Evolutionary conservation across 2,888 invertebrate species (phyloP), one percentile per base, ranked within the genome.

Genomic region (Sisyra nigra): DNA sequence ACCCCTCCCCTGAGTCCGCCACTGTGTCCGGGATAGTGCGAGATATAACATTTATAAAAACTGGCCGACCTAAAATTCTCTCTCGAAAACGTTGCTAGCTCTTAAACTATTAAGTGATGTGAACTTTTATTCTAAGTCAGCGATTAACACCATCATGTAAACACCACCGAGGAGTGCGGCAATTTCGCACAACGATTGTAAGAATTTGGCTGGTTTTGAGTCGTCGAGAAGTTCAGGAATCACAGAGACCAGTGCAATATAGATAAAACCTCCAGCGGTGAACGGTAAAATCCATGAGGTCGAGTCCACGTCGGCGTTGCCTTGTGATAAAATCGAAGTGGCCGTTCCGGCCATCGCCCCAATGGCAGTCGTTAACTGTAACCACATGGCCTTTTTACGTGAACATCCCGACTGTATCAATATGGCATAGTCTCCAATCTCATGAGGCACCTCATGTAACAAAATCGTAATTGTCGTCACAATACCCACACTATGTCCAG

Each of bases 381-480:
- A 68, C 55, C 84, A 61, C 83, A 98, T 97, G 0, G 98, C 98
- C 68, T 93, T 93, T 57, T 71, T 80, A 52, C 87, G 78, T 7
- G 85, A 83, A 58, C 93, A 96, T 17, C 98, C 98, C 38, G 96
- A 94, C 62, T 97, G 94, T 44, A 98, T 80, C 44, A 98, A 74
- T 60, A 99, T 97, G 10, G 98, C 98, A 70, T 94, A 99, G 63
- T 98, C 98, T 32, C 98, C 98, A 58, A 98, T 96, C 68, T 98
- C 98, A 68, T 99, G 98, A 30, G 98, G 98, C 48, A 98, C 87
- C 71, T 99, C 98, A 62, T 99, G 98, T 37, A 99, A 66, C 42
- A 99, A 70, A 55, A 99, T 96, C 2, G 96, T 96, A 31, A 94
- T 66, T 18, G 97, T 97, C 11, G 98, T 98, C 10, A 96, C 72